Evolutionary conservation across 2,888 invertebrate genomes (phyloP), one percentile per base, ranked within the genome.

Genomic region (Leptogaster cylindrica): DNA sequence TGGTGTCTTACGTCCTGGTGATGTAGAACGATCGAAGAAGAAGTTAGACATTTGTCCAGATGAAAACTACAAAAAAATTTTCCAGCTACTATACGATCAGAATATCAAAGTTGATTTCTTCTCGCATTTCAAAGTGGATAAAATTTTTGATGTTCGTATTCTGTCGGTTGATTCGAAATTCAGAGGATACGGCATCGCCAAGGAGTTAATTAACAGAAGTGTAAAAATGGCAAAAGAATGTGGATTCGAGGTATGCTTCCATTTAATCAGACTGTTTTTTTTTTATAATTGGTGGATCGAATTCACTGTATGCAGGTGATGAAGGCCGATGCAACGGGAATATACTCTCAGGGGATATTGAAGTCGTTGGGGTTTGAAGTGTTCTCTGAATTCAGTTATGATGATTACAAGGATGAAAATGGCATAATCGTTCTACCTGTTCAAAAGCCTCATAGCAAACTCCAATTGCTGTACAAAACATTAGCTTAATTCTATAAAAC

Each of bases 251-350:
- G 91, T 91, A 77, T 72, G 27, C n/a, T 20, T 12, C 7, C 10
- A 41, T 12, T 12, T 41, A 41, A 0, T 5, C 23, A 5, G 14
- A 12, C 2, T 27, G 10, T 28, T 1, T 5, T 28, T 51, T 28
- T 25, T 0, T 12, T 12, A 4, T 18, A 16, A 16, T 6, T 51
- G 12, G 14, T 28, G n/a, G 10, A 14, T 28, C 25, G 3, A n/a
- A n/a, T n/a, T n/a, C n/a, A n/a, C n/a, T n/a, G 74, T 72, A 25
- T 82, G 12, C 8, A 91, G 89, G 76, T 92, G 20, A 85, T 92
- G 74, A 92, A 92, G 80, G 89, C 88, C 14, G 92, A 92, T 76
- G 91, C 92, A 1, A 92, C 92, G 0, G 91, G 92, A 16, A 84
- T 87, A 2, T 92, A 85, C 75, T 92, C 92, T 0, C 92, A 92